Conservation (phyloP, 2,888 invertebrate genomes). For the Phortica okadai region DNA sequence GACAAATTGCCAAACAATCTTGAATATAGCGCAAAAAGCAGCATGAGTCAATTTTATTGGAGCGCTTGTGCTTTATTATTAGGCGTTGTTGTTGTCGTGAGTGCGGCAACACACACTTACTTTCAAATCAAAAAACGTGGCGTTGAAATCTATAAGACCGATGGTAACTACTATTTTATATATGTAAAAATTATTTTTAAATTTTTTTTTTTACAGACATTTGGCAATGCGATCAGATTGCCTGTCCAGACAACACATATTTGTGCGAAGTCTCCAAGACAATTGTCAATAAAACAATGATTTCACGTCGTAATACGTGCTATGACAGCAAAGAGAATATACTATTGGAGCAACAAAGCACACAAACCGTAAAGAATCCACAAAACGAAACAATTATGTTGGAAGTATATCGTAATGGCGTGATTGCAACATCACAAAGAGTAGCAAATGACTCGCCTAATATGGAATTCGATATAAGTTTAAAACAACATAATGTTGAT, state of each 20-base stretch:
- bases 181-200: constrained; percentile 11
- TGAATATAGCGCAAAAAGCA: background rate
- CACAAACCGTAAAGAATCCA: constrained; percentile 21
- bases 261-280: constrained; percentile 41
- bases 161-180: constrained; percentile 35
- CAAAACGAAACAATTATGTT: background rate
- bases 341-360: constrained; percentile 10
- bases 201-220: constrained; percentile 33
- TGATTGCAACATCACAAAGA: no score
- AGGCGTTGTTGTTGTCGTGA: background rate
- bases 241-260: constrained; percentile 38
- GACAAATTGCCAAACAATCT: no score
- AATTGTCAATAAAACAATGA: constrained; percentile 20
- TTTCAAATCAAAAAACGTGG: constrained; percentile 31
- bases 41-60: background rate
- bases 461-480: no score
- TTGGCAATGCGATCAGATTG: constrained; percentile 43
- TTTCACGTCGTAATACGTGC: constrained; percentile 41
- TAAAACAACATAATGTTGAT: no score
- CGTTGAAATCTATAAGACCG: constrained; percentile 27
- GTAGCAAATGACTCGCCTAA: no score
- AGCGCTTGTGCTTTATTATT: background rate
- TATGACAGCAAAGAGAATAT: constrained; percentile 22
- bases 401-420: constrained; percentile 8
- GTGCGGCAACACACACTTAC: background rate